A percentile compares a stretch with the other conserved stretches of the same genome.
Conservation (phyloP, 2,888 invertebrate species). For the Drosophila meridionalis region DNA sequence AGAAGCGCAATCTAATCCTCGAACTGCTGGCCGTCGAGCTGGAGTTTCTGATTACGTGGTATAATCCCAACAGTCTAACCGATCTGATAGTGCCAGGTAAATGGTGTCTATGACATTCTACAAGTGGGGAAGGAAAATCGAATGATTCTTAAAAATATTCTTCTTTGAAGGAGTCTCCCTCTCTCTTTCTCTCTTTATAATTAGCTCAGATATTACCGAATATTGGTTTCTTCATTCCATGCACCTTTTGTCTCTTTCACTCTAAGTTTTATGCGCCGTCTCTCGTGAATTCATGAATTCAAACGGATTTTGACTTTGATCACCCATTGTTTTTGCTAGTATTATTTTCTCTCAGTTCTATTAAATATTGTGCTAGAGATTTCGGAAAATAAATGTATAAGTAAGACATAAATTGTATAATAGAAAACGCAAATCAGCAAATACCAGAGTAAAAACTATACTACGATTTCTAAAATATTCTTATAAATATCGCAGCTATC, state of each 20-base stretch:
- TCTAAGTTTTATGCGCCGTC: neutral
- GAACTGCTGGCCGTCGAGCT: slow-evolving; percentile 97
- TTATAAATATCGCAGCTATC: no score
- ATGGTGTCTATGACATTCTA: neutral
- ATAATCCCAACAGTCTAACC: slow-evolving; percentile 94
- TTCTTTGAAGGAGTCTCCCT: neutral
- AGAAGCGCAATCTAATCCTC: slow-evolving; percentile 96
- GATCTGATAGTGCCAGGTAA: slow-evolving; percentile 89
- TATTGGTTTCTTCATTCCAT: neutral
- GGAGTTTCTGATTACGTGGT: slow-evolving; percentile 97
- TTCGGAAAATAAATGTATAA: no score
- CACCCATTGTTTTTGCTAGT: neutral
- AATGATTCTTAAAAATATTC: neutral
- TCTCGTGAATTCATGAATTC: neutral
- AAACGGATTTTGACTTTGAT: neutral
- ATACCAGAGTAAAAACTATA: no score
- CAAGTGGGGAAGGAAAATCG: neutral
- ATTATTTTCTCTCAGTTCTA: neutral
- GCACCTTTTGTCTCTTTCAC: neutral
- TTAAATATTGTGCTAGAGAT: no score
- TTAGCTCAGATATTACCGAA: neutral
- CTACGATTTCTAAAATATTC: no score
- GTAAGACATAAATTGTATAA: no score
- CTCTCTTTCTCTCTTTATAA: neutral
- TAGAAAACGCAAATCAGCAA: no score